Evolutionary conservation across 2,113 vertebrate genomes (phyloP).

Genomic region (Pelobates fuscus): DNA sequence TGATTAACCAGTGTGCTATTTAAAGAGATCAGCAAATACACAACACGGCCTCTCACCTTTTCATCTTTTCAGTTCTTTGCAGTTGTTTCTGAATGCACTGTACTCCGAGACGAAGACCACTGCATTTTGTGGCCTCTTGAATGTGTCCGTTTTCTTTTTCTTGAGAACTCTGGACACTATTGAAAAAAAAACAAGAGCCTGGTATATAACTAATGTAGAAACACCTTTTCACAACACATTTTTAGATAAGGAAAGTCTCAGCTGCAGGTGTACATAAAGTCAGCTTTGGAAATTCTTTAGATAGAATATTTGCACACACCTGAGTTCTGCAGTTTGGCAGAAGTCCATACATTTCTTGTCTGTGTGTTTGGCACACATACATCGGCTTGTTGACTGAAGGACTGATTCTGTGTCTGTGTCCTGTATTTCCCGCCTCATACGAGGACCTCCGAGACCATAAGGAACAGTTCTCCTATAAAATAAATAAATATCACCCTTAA

Average conservation of each 20-base stretch:
- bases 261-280: conserved; percentile 35
- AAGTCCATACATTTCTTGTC: conserved; percentile 83
- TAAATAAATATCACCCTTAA: neutral
- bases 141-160: conserved; percentile 53
- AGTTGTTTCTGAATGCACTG: conserved; percentile 56
- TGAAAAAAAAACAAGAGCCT: conserved; percentile 20
- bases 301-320: conserved; percentile 59
- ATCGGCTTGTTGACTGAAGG: conserved; percentile 63
- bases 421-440: conserved; percentile 76
- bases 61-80: conserved; percentile 61
- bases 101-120: conserved; percentile 40
- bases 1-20: neutral
- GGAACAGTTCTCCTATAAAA: conserved; percentile 83
- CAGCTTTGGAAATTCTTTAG: conserved; percentile 25
- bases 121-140: conserved; percentile 59
- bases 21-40: neutral
- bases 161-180: conserved; percentile 64
- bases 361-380: conserved; percentile 71
- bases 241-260: conserved; percentile 46
- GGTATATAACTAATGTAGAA: conserved; percentile 45
- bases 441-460: conserved; percentile 85
- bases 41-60: conserved; percentile 61
- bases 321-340: conserved; percentile 72
- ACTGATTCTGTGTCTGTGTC: conserved; percentile 54
- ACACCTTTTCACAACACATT: conserved; percentile 47